Percentiles rank a stretch among this genome's conserved stretches.
These are phyloP conservation scores for Drosophila cardini DNA, from an alignment of 1,140 invertebrate genomes.

Conservation along the genomic window DNA sequence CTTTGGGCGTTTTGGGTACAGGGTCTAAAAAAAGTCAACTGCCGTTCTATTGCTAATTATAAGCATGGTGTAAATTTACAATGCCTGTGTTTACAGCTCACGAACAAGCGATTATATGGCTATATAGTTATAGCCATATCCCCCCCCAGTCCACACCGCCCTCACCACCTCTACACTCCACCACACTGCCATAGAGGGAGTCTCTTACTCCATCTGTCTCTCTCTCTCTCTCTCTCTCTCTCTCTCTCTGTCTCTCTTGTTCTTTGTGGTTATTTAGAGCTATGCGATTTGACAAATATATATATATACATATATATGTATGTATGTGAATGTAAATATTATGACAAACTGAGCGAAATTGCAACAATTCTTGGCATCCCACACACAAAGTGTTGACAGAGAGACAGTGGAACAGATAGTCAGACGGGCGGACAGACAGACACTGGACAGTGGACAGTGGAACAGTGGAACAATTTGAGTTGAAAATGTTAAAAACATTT, in stretches of 20 bases:
- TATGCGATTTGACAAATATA: constrained; percentile 54
- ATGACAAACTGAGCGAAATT: constrained; percentile 56
- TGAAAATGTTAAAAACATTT: not conserved
- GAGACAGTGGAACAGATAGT: not conserved
- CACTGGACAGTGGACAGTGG: not conserved
- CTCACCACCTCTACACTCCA: no score
- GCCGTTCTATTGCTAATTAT: constrained; percentile 79
- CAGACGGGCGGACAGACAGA: not conserved
- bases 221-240: not conserved
- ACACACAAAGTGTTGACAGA: constrained; percentile 10
- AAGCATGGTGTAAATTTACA: constrained; percentile 77
- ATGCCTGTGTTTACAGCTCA: constrained; percentile 78
- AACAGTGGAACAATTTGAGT: not conserved
- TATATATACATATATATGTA: no score
- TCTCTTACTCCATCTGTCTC: not conserved
- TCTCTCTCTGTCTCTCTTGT: not conserved
- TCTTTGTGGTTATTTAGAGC: constrained; percentile 31
- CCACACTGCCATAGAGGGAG: no score
- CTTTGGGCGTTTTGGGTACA: no score
- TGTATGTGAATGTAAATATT: constrained; percentile 34
- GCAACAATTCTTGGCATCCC: constrained; percentile 37
- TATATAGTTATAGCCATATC: constrained; percentile 61
- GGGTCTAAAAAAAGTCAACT: constrained; percentile 66
- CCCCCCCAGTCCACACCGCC: not conserved
- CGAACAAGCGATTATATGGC: constrained; percentile 76